Evolutionary conservation across 2,797 vertebrate species (phyloP), one percentile per base, ranked within the genome.

Genomic region (Hypotaenidia philippensis): DNA sequence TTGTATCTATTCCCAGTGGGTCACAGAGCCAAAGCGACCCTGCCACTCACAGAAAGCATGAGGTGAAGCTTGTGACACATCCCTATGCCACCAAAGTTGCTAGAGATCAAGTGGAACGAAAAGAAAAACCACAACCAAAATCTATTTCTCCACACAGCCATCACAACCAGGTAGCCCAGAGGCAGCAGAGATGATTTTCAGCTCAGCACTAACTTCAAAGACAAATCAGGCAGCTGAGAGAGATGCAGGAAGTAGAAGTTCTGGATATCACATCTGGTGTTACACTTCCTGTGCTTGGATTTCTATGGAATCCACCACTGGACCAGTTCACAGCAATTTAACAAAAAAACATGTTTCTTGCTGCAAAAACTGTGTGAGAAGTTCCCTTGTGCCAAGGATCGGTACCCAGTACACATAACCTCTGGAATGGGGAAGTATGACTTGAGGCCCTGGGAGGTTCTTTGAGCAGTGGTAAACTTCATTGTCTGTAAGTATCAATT

Each of bases 271-370:
- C 20, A 59, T 94, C 65, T 75, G 11, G 15, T 68, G 18, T n/a
- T 36, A 61, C 36, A 34, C 25, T 55, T 82, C 83, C 36, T 32
- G 5, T 71, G 26, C 40, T 85, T 91, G 74, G 26, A 10, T 57
- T 94, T 93, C 26, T 45, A 2, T 10, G 11, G 18, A 69, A 36
- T 69, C 36, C 32, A n/a, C 22, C 13, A 26, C 41, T 41, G 36
- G 25, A 57, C 23, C 47, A 50, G 25, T 89, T 96, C 64, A 86
- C 26, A 92, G 49, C 18, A 92, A 57, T 86, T 52, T 80, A 92
- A 96, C 49, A 68, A 78, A 50, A 61, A 83, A 4, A 90, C 4
- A 53, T 8, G 40, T 63, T 52, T 85, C 16, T 87, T 81, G 22
- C 52, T 94, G 47, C 81, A 96, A 77, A 70, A 61, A 34, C 85